phyloP scores from a whole-genome alignment of 2,113 vertebrate genomes.

The Butorides virescens region DNA sequence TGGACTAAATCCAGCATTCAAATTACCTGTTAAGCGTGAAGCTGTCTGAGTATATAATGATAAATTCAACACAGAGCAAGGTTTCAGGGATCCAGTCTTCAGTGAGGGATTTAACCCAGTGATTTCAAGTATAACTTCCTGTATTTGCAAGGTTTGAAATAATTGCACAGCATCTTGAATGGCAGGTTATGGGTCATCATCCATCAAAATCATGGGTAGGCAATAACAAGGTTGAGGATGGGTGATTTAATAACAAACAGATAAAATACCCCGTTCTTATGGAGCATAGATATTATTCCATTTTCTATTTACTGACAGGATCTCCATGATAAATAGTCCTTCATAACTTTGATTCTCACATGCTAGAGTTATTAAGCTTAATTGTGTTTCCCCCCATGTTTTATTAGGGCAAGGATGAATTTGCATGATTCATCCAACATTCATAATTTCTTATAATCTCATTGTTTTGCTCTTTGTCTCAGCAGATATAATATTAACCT shows the following conservation, averaged over 20 bases:
- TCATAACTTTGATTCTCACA: conserved; percentile 12
- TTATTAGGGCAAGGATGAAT: neutral
- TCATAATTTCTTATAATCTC: neutral
- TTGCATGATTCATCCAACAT: neutral
- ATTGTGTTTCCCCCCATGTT: neutral
- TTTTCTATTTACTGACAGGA: conserved; percentile 23
- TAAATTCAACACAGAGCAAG: neutral
- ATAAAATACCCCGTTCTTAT: neutral
- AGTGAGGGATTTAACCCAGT: neutral
- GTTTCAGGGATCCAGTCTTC: neutral
- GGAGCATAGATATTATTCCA: neutral
- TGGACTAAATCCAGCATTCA: neutral
- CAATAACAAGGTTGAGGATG: neutral
- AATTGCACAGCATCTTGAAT: neutral
- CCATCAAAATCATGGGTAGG: conserved; percentile 12
- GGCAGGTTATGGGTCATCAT: neutral
- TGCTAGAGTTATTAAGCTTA: neutral
- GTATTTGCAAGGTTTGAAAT: neutral
- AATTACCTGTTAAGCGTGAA: neutral
- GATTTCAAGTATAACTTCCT: neutral
- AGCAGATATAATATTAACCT: neutral
- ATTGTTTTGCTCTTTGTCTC: conserved; percentile 18
- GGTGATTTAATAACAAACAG: conserved; percentile 34
- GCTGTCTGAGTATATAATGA: neutral
- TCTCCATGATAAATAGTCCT: neutral